Evolutionary conservation across 2,888 invertebrate genomes (phyloP).

Genomic region (Sesamia inferens): DNA sequence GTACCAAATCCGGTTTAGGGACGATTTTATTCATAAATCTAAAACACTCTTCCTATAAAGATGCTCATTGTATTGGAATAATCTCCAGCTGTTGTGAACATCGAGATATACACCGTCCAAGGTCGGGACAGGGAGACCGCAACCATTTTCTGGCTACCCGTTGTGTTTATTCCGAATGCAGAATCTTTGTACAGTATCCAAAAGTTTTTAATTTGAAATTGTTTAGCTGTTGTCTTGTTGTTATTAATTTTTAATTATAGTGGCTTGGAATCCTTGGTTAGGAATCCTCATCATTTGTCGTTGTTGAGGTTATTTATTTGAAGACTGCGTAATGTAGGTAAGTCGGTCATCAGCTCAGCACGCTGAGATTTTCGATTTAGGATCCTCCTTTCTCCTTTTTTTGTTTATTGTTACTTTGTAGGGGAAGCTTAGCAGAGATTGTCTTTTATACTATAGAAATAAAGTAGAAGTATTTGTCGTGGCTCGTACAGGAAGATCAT

Average conservation of each 20-base stretch:
- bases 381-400: conserved; percentile 4
- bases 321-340: conserved; percentile 20
- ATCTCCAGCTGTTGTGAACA: conserved; percentile 21
- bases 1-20: conserved; percentile 22
- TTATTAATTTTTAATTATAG: conserved; percentile 31
- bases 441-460: not conserved
- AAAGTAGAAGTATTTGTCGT: no score
- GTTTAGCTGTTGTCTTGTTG: conserved; percentile 12
- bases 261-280: not conserved
- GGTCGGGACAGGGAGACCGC: conserved; percentile 45
- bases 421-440: not conserved
- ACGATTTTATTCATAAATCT: conserved; percentile 13
- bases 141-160: conserved; percentile 44
- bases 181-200: conserved; percentile 30
- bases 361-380: not conserved
- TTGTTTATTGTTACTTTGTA: conserved; percentile 1
- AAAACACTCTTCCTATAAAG: conserved; percentile 4
- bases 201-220: conserved; percentile 33
- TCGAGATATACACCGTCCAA: conserved; percentile 44
- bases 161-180: conserved; percentile 44
- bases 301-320: conserved; percentile 1
- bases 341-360: conserved; percentile 14
- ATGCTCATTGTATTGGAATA: conserved; percentile 32
- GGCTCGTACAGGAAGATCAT: no score
- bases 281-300: conserved; percentile 11